Percentiles rank a stretch among this genome's conserved stretches.
These are phyloP conservation scores for Chorisops tibialis DNA, from an alignment of 2,888 invertebrate genomes.

Conservation along the genomic window DNA sequence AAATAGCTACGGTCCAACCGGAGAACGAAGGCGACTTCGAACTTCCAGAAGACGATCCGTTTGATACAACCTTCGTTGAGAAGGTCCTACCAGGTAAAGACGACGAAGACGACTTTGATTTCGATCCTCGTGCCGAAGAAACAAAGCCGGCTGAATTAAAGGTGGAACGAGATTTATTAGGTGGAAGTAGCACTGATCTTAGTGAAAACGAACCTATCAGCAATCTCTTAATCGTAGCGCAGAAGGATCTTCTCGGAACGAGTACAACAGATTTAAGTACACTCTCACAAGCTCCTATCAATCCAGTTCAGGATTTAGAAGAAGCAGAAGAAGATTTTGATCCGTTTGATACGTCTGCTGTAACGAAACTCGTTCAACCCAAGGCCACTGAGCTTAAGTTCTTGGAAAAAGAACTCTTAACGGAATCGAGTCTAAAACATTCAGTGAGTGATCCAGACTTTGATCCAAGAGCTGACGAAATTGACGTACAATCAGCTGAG, in stretches of 20 bases:
- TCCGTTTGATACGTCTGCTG: slow-evolving; percentile 82
- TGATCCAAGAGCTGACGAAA: slow-evolving; percentile 68
- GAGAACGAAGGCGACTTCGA: slow-evolving; percentile 55
- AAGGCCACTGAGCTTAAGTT: slow-evolving; percentile 76
- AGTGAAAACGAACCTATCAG: slow-evolving; percentile 45
- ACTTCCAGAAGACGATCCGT: slow-evolving; percentile 64
- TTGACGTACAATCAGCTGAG: slow-evolving; percentile 32
- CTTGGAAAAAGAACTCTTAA: slow-evolving; percentile 72
- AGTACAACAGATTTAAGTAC: slow-evolving; percentile 72
- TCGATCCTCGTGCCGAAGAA: slow-evolving; percentile 66
- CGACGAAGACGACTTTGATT: slow-evolving; percentile 55
- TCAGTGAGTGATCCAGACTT: slow-evolving; percentile 74
- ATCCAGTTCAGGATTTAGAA: slow-evolving; percentile 49
- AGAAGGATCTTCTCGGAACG: slow-evolving; percentile 69
- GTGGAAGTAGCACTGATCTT: slow-evolving; percentile 44
- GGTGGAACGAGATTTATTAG: slow-evolving; percentile 53
- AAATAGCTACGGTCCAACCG: slow-evolving; percentile 39
- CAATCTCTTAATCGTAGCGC: slow-evolving; percentile 52
- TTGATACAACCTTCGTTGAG: slow-evolving; percentile 80
- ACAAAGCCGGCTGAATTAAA: slow-evolving; percentile 38
- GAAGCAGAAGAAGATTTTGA: slow-evolving; percentile 62
- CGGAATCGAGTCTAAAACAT: slow-evolving; percentile 54
- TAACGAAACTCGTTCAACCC: slow-evolving; percentile 68
- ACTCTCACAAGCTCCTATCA: slow-evolving; percentile 65
- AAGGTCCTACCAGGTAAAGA: slow-evolving; percentile 66